Conservation (phyloP, 2,888 invertebrate genomes). For the Notocelia uddmanniana region DNA sequence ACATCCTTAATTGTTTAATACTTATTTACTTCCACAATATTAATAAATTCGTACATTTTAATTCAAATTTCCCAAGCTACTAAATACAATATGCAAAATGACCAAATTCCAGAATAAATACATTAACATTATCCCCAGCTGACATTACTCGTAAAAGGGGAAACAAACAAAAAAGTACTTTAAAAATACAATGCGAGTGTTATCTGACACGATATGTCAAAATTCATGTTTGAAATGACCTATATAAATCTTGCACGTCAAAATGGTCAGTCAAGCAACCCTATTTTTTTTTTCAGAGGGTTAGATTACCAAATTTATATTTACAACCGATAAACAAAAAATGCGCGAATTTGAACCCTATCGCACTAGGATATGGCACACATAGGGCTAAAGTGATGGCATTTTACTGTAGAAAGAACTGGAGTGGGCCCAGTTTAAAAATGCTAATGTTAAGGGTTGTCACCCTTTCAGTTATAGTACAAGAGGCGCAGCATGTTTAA, state of each 20-base stretch:
- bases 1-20: neutral
- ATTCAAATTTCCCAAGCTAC: slow-evolving; percentile 3
- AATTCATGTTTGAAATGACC: slow-evolving; percentile 57
- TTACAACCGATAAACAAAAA: neutral
- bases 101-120: slow-evolving; percentile 37
- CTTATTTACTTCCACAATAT: neutral
- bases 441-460: slow-evolving; percentile 66
- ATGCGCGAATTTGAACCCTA: slow-evolving; percentile 19
- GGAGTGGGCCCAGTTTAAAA: slow-evolving; percentile 66
- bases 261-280: slow-evolving; percentile 48
- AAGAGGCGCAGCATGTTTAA: slow-evolving; percentile 47
- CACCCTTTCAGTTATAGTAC: slow-evolving; percentile 55
- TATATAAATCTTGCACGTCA: slow-evolving; percentile 62
- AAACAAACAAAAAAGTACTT: slow-evolving; percentile 54
- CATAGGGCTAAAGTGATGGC: neutral
- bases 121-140: slow-evolving; percentile 32
- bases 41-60: slow-evolving; percentile 5
- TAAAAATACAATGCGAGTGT: slow-evolving; percentile 37
- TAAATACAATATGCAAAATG: slow-evolving; percentile 4
- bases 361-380: neutral
- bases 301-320: neutral
- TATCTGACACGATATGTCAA: slow-evolving; percentile 48
- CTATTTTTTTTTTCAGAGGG: slow-evolving; percentile 42
- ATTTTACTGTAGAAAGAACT: slow-evolving; percentile 29
- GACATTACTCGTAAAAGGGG: slow-evolving; percentile 32